Evolutionary conservation across 2,888 invertebrate species (phyloP).

Genomic region (Drosophila kambysellisi): DNA sequence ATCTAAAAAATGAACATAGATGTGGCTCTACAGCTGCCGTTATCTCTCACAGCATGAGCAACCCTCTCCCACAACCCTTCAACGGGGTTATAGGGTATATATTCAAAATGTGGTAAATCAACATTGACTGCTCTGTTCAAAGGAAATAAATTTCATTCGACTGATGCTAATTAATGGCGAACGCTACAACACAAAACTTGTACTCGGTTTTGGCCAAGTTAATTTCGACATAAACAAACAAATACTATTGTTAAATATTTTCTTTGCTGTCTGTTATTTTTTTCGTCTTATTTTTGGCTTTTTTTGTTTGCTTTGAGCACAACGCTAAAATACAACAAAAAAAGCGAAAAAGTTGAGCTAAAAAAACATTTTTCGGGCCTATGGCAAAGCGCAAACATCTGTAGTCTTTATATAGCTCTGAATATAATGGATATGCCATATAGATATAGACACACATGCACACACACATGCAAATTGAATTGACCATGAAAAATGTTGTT

Average conservation of each 20-base stretch:
- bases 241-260: slow-evolving; percentile 44
- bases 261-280: neutral
- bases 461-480: slow-evolving; percentile 69
- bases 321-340: slow-evolving; percentile 27
- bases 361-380: slow-evolving; percentile 52
- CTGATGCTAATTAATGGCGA: slow-evolving; percentile 47
- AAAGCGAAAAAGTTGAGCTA: slow-evolving; percentile 6
- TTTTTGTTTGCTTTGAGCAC: slow-evolving; percentile 39
- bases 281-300: neutral
- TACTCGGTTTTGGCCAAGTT: slow-evolving; percentile 37
- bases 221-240: slow-evolving; percentile 58
- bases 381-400: slow-evolving; percentile 40
- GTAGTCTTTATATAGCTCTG: slow-evolving; percentile 27
- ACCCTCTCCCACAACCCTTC: neutral
- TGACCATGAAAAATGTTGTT: slow-evolving; percentile 76
- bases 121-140: slow-evolving; percentile 2
- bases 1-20: neutral
- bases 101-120: neutral
- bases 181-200: slow-evolving; percentile 7
- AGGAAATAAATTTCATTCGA: slow-evolving; percentile 46
- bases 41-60: neutral
- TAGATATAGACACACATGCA: neutral
- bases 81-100: neutral
- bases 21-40: neutral
- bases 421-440: slow-evolving; percentile 8